phyloP scores from a whole-genome alignment of 2,113 vertebrate genomes.

The Indicator maculatus region DNA sequence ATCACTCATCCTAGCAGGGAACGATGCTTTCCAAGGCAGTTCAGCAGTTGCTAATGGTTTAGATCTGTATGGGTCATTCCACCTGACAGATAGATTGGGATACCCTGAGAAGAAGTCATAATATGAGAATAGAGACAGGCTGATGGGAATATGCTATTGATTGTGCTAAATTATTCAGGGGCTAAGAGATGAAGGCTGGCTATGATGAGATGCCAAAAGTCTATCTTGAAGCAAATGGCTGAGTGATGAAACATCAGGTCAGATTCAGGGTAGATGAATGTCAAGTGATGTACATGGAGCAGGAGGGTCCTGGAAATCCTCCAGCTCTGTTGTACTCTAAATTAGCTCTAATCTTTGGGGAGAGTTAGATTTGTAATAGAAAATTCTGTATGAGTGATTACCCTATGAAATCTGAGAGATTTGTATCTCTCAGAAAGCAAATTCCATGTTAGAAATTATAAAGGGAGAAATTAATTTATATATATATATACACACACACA shows the following conservation, averaged over 20 bases:
- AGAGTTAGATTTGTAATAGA: not conserved
- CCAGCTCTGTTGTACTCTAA: not conserved
- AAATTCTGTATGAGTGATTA: not conserved
- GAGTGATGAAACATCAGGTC: not conserved
- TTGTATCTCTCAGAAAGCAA: not conserved
- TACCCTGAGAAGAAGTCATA: not conserved
- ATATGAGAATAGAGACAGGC: not conserved
- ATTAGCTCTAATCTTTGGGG: not conserved
- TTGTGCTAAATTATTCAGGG: not conserved
- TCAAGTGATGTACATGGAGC: not conserved
- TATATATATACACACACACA: too few relatives aligned
- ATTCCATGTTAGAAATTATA: not conserved
- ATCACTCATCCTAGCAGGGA: constrained; percentile 40
- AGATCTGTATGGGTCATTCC: not conserved
- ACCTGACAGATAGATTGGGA: not conserved
- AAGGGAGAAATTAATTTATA: not conserved
- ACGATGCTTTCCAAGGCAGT: constrained; percentile 5
- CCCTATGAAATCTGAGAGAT: not conserved
- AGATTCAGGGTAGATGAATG: not conserved
- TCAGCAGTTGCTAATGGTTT: not conserved
- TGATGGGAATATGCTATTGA: not conserved
- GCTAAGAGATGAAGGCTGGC: not conserved
- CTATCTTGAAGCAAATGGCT: not conserved
- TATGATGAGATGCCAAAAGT: not conserved
- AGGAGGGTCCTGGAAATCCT: not conserved